Evolutionary conservation across 2,888 invertebrate species (phyloP).

Genomic region (Dioctria rufipes): DNA sequence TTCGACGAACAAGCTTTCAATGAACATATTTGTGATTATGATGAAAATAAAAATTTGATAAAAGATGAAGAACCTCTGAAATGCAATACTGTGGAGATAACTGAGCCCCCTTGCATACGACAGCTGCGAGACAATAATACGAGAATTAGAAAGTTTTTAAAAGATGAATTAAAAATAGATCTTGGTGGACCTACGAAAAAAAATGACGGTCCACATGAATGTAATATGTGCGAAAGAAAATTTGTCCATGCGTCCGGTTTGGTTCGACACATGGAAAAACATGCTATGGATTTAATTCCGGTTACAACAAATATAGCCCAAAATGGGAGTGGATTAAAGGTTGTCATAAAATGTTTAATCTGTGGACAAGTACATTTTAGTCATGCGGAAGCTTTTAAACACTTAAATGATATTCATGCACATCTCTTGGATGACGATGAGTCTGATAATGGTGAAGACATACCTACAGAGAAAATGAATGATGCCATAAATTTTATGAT

Average conservation of each 20-base stretch:
- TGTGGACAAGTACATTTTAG: constrained; percentile 68
- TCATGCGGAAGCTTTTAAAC: constrained; percentile 63
- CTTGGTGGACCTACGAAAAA: constrained; percentile 60
- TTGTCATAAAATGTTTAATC: constrained; percentile 66
- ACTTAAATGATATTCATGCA: constrained; percentile 63
- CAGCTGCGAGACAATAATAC: constrained; percentile 68
- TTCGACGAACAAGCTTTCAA: constrained; percentile 64
- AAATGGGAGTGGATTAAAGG: constrained; percentile 62
- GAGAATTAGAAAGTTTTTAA: constrained; percentile 68
- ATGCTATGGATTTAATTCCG: constrained; percentile 68
- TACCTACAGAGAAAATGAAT: constrained; percentile 61
- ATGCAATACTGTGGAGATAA: not conserved
- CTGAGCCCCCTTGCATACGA: constrained; percentile 64
- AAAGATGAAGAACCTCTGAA: constrained; percentile 43
- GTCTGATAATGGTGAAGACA: constrained; percentile 56
- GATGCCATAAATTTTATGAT: not conserved
- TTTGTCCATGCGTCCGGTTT: constrained; percentile 70
- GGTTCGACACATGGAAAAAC: constrained; percentile 70
- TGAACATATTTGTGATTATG: constrained; percentile 65
- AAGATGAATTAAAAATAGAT: constrained; percentile 67
- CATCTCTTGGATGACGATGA: constrained; percentile 60
- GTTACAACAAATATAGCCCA: constrained; percentile 57
- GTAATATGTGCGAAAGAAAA: constrained; percentile 69
- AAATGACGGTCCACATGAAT: constrained; percentile 67
- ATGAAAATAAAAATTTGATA: constrained; percentile 62